A percentile compares a stretch with the other conserved stretches of the same genome.
Conservation (phyloP, 1,140 invertebrate species). For the Artemia franciscana region DNA sequence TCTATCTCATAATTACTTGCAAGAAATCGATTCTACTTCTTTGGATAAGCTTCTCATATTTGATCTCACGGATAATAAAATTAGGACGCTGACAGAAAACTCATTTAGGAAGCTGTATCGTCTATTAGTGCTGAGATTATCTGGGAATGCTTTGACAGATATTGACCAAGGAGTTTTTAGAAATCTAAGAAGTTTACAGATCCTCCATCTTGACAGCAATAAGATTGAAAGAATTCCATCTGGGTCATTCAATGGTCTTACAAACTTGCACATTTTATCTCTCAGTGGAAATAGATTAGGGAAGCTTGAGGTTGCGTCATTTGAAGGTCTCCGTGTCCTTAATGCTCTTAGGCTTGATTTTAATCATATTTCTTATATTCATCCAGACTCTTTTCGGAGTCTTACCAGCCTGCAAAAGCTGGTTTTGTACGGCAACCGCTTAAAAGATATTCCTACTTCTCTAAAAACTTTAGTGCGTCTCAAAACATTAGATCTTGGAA, state of each 20-base stretch:
- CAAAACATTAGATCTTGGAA: slow-evolving; percentile 61
- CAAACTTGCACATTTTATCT: slow-evolving; percentile 58
- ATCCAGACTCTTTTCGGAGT: slow-evolving; percentile 53
- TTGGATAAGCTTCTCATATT: slow-evolving; percentile 58
- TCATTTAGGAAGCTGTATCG: slow-evolving; percentile 15
- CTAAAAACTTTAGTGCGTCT: slow-evolving; percentile 49
- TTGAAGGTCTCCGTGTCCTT: slow-evolving; percentile 51
- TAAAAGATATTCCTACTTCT: slow-evolving; percentile 54
- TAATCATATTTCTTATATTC: slow-evolving; percentile 45
- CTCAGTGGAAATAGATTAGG: slow-evolving; percentile 58
- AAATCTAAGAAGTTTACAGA: slow-evolving; percentile 46
- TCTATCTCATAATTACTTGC: slow-evolving; percentile 55
- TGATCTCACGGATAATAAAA: slow-evolving; percentile 60
- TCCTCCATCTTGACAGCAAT: slow-evolving; percentile 50
- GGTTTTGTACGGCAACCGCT: slow-evolving; percentile 64
- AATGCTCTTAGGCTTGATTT: slow-evolving; percentile 53
- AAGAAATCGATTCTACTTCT: slow-evolving; percentile 44
- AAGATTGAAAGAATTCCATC: slow-evolving; percentile 44
- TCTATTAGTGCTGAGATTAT: slow-evolving; percentile 47
- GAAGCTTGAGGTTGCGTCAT: slow-evolving; percentile 44
- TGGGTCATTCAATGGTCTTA: slow-evolving; percentile 63
- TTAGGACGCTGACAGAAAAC: slow-evolving; percentile 18
- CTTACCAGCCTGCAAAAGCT: slow-evolving; percentile 59
- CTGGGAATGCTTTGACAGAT: slow-evolving; percentile 39
- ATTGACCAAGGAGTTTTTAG: slow-evolving; percentile 46